Percentiles rank a stretch among this genome's conserved stretches.
Evolutionary conservation across 2,888 invertebrate species (phyloP).

Genomic region (Platycheirus albimanus): DNA sequence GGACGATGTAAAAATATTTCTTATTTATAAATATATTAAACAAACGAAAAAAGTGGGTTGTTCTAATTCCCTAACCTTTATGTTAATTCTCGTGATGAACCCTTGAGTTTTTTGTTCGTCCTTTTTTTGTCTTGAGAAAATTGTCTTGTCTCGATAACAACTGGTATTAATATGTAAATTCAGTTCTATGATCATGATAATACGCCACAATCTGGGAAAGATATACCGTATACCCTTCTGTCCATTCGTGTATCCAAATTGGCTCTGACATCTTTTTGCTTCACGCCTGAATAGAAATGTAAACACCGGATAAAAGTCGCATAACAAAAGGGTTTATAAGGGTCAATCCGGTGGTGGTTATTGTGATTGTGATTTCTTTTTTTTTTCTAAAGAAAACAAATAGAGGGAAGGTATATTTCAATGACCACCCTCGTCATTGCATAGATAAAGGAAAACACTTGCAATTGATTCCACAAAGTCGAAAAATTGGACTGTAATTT

Average conservation of each 20-base stretch:
- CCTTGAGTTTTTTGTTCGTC: constrained; percentile 37
- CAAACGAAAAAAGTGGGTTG: constrained; percentile 18
- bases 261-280: constrained; percentile 64
- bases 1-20: neutral
- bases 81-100: constrained; percentile 54
- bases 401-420: constrained; percentile 6
- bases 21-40: constrained; percentile 35
- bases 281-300: constrained; percentile 79
- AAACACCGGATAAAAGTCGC: constrained; percentile 77
- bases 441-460: constrained; percentile 3
- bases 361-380: constrained; percentile 31
- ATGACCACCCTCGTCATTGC: neutral
- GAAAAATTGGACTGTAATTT: no score
- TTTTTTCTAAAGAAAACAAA: constrained; percentile 2
- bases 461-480: no score
- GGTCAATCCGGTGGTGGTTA: constrained; percentile 65
- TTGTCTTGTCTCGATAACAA: constrained; percentile 73
- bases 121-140: constrained; percentile 63
- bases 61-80: constrained; percentile 65
- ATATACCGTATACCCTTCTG: constrained; percentile 50
- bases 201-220: constrained; percentile 51
- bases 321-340: constrained; percentile 70
- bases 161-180: constrained; percentile 73
- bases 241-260: constrained; percentile 54
- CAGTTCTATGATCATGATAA: constrained; percentile 59